Conservation (phyloP, 1,140 invertebrate genomes). For the Drosophila eugracilis region DNA sequence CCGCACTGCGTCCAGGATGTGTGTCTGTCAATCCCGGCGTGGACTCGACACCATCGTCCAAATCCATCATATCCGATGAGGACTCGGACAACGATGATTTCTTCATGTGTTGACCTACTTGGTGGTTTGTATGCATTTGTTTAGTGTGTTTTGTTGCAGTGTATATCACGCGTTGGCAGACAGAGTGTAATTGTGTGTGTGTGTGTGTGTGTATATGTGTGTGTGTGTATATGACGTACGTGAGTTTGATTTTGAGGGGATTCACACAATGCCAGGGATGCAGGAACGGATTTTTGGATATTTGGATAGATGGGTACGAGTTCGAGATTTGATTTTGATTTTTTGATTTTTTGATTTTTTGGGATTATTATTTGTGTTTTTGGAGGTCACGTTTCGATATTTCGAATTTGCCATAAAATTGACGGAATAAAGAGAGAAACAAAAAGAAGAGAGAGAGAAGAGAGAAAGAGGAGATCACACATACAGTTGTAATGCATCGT, state of each 20-base stretch:
- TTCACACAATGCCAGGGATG: constrained; percentile 36
- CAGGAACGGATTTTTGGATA: constrained; percentile 24
- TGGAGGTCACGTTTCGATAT: constrained; percentile 42
- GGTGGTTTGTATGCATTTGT: constrained; percentile 81
- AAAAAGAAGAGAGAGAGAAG: constrained; percentile 82
- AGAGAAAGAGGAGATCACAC: constrained; percentile 83
- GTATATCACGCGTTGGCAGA: constrained; percentile 40
- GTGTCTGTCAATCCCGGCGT: constrained; percentile 87
- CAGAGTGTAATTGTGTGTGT: constrained; percentile 14
- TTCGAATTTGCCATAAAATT: constrained; percentile 63
- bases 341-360: constrained; percentile 26
- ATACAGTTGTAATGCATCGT: constrained; percentile 82
- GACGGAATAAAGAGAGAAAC: constrained; percentile 82
- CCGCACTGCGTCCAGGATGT: constrained; percentile 79
- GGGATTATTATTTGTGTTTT: constrained; percentile 31
- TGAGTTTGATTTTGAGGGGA: constrained; percentile 28
- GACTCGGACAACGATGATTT: constrained; percentile 96
- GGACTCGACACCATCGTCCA: constrained; percentile 94
- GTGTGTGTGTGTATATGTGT: constrained; percentile 30
- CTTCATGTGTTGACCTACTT: constrained; percentile 94
- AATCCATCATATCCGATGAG: constrained; percentile 97
- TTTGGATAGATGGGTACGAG: constrained; percentile 20
- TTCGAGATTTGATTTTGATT: constrained; percentile 22
- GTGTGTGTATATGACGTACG: constrained; percentile 22
- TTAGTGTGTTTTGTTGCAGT: constrained; percentile 69